Percentiles rank a stretch among this genome's conserved stretches.
These are phyloP conservation scores for Herpetotheres cachinnans DNA, from an alignment of 2,113 vertebrate species.

Conservation along the genomic window DNA sequence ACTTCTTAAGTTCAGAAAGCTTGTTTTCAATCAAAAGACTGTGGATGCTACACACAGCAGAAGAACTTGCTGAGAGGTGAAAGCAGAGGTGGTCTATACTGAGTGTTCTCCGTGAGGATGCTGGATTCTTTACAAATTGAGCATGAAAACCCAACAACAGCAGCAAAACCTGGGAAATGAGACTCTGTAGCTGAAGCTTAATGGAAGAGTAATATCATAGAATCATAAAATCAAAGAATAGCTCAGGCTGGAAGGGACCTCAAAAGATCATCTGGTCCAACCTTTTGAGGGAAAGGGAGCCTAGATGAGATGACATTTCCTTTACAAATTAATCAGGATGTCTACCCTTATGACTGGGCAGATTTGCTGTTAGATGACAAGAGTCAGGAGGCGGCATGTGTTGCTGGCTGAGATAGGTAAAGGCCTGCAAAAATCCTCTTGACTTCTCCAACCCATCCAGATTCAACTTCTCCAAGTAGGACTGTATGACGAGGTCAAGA, in stretches of 20 bases:
- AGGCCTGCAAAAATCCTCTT: neutral
- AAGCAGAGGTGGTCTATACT: neutral
- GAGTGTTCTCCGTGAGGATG: rapidly evolving
- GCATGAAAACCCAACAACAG: neutral
- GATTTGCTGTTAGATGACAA: neutral
- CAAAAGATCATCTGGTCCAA: neutral
- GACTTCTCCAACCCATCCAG: neutral
- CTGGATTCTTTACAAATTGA: neutral
- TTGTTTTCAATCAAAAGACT: neutral
- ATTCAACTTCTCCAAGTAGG: neutral
- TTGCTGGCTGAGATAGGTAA: neutral
- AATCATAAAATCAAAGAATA: neutral
- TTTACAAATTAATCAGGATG: neutral
- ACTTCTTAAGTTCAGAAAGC: neutral
- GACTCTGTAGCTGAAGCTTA: neutral
- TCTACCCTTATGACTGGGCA: neutral
- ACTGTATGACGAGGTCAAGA: neutral
- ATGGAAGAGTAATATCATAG: neutral
- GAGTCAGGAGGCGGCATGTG: neutral
- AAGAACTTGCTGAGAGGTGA: neutral
- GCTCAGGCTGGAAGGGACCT: neutral
- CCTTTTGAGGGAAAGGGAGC: neutral
- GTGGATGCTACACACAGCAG: neutral
- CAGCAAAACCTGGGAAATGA: neutral
- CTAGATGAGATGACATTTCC: neutral